A percentile compares a stretch with the other conserved stretches of the same genome.
These are phyloP conservation scores for Drosophila austrosaltans DNA, from an alignment of 2,888 invertebrate species.

Conservation along the genomic window DNA sequence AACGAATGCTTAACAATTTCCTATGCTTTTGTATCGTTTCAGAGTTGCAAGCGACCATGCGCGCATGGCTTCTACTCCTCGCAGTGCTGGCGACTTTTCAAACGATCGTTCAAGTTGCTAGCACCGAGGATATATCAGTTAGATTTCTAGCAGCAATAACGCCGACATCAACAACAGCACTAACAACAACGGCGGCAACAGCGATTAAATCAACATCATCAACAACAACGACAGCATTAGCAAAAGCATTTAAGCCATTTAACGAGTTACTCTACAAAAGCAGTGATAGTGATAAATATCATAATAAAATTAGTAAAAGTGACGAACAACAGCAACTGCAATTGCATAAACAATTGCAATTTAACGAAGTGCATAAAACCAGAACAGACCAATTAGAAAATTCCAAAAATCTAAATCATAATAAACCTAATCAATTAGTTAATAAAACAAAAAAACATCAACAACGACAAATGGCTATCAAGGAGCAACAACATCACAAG, in stretches of 20 bases:
- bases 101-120: conserved; percentile 84
- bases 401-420: conserved; percentile 68
- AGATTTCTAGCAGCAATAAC: conserved; percentile 80
- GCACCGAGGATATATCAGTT: conserved; percentile 83
- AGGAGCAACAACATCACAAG: conserved; percentile 46
- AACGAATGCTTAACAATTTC: conserved; percentile 74
- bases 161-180: conserved; percentile 52
- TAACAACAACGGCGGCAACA: conserved; percentile 35
- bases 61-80: conserved; percentile 84
- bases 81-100: conserved; percentile 84
- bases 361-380: conserved; percentile 74
- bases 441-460: conserved; percentile 38
- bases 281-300: conserved; percentile 64
- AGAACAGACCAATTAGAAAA: conserved; percentile 80
- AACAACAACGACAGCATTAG: conserved; percentile 57
- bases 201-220: conserved; percentile 33
- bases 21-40: conserved; percentile 81
- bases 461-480: conserved; percentile 62
- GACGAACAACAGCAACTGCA: conserved; percentile 56
- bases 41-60: conserved; percentile 85
- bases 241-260: conserved; percentile 65
- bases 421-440: conserved; percentile 52
- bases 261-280: conserved; percentile 56
- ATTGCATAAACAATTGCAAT: conserved; percentile 68
- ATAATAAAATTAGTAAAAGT: conserved; percentile 62